Evolutionary conservation across 1,140 invertebrate species (phyloP).

Genomic region (Diabrotica undecimpunctata): DNA sequence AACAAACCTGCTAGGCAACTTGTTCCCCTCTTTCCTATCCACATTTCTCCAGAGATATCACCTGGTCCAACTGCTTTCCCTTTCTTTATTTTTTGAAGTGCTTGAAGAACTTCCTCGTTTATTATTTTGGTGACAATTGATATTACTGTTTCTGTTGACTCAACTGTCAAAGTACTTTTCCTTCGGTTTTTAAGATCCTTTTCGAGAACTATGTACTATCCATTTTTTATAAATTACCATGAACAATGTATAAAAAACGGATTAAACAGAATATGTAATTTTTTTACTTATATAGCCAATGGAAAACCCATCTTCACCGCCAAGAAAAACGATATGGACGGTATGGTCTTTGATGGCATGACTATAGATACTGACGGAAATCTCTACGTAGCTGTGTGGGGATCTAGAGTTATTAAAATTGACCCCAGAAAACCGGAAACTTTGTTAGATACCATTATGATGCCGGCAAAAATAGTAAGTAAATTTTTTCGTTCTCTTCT

Average conservation of each 20-base stretch:
- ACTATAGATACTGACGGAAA: conserved; percentile 63
- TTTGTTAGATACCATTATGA: conserved; percentile 34
- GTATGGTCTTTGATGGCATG: conserved; percentile 62
- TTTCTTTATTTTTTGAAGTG: too few relatives aligned
- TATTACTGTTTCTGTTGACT: too few relatives aligned
- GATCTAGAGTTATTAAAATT: conserved; percentile 41
- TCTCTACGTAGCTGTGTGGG: conserved; percentile 61
- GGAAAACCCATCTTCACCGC: conserved; percentile 32
- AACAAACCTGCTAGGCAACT: too few relatives aligned
- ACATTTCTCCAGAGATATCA: too few relatives aligned
- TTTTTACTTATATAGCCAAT: conserved; percentile 28
- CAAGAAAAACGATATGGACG: conserved; percentile 28
- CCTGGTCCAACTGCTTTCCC: too few relatives aligned
- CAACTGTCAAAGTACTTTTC: too few relatives aligned
- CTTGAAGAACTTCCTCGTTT: too few relatives aligned
- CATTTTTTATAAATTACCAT: too few relatives aligned
- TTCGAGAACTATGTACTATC: neutral
- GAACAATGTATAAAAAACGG: neutral
- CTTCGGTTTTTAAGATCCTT: too few relatives aligned
- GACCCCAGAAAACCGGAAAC: conserved; percentile 43
- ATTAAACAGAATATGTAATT: neutral
- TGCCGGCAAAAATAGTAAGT: conserved; percentile 41
- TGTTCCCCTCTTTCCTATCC: too few relatives aligned
- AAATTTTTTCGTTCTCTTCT: neutral
- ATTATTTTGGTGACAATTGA: too few relatives aligned